These are phyloP conservation scores for Agrochola lota DNA, from an alignment of 2,888 invertebrate genomes.

Conservation along the genomic window DNA sequence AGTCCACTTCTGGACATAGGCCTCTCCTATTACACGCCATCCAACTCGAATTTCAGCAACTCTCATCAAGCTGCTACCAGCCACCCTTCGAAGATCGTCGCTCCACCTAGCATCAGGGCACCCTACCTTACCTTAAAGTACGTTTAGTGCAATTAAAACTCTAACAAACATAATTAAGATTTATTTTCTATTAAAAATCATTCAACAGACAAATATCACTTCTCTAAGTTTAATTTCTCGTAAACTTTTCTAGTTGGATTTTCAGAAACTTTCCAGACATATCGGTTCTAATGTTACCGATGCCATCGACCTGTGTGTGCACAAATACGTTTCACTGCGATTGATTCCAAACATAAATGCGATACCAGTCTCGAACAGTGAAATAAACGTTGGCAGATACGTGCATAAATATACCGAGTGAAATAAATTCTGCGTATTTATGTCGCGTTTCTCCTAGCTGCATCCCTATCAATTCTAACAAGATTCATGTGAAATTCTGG, in stretches of 20 bases:
- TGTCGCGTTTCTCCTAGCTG: slow-evolving; percentile 32
- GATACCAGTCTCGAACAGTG: slow-evolving; percentile 18
- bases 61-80: background rate
- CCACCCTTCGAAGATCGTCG: background rate
- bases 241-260: background rate
- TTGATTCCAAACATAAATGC: slow-evolving; percentile 43
- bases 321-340: slow-evolving; percentile 12
- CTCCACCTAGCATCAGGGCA: background rate
- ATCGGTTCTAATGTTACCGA: slow-evolving; percentile 4
- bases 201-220: background rate
- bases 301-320: background rate
- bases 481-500: slow-evolving; percentile 51
- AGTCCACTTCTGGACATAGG: background rate
- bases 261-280: slow-evolving; percentile 15
- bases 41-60: background rate
- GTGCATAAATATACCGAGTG: slow-evolving; percentile 34
- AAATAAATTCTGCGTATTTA: slow-evolving; percentile 54
- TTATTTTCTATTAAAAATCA: background rate
- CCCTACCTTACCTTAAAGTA: background rate
- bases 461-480: slow-evolving; percentile 53
- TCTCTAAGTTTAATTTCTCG: background rate
- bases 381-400: slow-evolving; percentile 35
- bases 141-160: background rate
- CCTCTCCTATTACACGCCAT: background rate
- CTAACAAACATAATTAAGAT: background rate